Conservation (phyloP, 1,140 invertebrate genomes). For the Calliopsis andreniformis region DNA sequence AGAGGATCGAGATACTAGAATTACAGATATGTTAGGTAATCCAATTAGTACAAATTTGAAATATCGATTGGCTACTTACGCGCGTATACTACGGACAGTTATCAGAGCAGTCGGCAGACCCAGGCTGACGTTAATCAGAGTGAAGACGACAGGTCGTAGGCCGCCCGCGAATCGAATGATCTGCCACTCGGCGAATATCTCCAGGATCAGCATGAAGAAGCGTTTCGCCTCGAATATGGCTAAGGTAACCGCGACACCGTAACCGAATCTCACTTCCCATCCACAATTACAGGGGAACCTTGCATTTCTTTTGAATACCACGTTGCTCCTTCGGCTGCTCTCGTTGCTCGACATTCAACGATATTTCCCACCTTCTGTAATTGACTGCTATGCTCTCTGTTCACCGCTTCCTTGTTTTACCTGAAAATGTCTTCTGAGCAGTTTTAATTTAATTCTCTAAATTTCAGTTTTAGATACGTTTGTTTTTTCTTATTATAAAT, state of each 20-base stretch:
- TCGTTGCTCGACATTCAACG: slow-evolving; percentile 57
- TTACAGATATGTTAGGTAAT: no score
- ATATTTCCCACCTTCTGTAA: not conserved
- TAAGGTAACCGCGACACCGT: slow-evolving; percentile 67
- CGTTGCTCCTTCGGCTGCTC: slow-evolving; percentile 18
- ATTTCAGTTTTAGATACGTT: no score
- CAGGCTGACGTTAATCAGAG: slow-evolving; percentile 65
- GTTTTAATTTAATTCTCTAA: not conserved
- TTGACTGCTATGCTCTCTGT: no score
- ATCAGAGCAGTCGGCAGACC: slow-evolving; percentile 72
- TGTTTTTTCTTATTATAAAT: no score
- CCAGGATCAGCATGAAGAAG: slow-evolving; percentile 70
- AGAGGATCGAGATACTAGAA: no score
- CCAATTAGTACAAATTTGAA: no score
- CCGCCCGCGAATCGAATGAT: slow-evolving; percentile 72
- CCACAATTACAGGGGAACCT: slow-evolving; percentile 53
- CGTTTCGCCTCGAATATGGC: slow-evolving; percentile 73
- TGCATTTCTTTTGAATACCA: slow-evolving; percentile 27
- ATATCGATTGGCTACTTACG: slow-evolving; percentile 50
- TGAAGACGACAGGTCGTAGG: slow-evolving; percentile 67
- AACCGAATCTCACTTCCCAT: slow-evolving; percentile 69
- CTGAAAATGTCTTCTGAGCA: slow-evolving; percentile 37
- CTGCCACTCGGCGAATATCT: slow-evolving; percentile 71
- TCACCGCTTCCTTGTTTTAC: not conserved
- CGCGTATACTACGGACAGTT: slow-evolving; percentile 67